phyloP scores from a whole-genome alignment of 1,140 invertebrate species.

The Achatina immaculata region DNA sequence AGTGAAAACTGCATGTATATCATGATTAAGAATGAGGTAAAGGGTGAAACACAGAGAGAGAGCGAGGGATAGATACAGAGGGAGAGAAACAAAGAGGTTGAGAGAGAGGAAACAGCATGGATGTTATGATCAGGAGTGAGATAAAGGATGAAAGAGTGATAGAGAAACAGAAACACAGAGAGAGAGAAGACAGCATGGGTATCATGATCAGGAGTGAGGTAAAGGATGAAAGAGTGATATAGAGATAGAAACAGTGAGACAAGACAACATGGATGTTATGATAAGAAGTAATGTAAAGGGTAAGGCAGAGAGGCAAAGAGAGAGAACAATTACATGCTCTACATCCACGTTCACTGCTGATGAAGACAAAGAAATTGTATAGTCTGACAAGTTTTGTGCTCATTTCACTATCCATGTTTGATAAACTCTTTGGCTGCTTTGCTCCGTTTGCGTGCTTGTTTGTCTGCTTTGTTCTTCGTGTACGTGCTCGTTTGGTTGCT shows the following conservation, averaged over 20 bases:
- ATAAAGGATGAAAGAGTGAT: background rate
- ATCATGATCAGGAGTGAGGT: background rate
- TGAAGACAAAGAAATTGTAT: no score
- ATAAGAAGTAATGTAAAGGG: background rate
- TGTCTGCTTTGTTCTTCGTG: no score
- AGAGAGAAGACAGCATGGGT: background rate
- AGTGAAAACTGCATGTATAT: background rate
- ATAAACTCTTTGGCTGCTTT: no score
- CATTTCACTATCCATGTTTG: no score
- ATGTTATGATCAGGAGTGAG: background rate
- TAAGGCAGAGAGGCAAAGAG: background rate
- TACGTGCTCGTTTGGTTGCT: no score
- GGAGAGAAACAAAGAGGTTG: background rate
- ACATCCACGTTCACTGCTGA: no score
- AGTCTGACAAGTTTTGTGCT: no score
- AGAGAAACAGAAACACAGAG: conserved; percentile 4
- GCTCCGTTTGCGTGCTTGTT: no score
- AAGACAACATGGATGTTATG: background rate
- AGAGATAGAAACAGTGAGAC: background rate
- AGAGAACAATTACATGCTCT: no score
- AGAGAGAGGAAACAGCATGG: background rate
- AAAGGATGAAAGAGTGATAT: background rate
- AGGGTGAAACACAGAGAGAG: background rate
- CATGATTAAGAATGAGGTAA: background rate
- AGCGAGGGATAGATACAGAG: no score